Base-by-base conservation (phyloP, 2,888 invertebrate genomes). In the Sylvicola cinctus region DNA sequence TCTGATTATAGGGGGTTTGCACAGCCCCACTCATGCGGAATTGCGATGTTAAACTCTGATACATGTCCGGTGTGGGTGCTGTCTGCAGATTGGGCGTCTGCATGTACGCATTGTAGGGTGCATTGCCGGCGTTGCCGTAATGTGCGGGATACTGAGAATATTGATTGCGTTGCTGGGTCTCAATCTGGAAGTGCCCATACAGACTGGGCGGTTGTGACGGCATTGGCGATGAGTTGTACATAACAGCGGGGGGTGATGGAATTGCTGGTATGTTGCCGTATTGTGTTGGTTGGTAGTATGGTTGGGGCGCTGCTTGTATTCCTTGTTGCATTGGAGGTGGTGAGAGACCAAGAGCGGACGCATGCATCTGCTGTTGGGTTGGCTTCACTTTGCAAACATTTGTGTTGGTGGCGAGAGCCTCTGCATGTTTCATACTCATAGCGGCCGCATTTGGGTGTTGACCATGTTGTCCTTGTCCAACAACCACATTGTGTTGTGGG, bases 341-440 rank as follows among this genome's bases (percentile, higher is more conserved):
- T 11, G 70, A 69, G 11, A 67, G 51, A 14, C 56, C 63, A 45
- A 65, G 53, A 2, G 50, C 45, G 5, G 47, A 45, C 41, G 50
- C 50, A 45, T 55, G 55, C 42, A 47, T 44, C 44, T 83, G 69
- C 57, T 84, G 87, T 54, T 87, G 84, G 4, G 70, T 71, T 36
- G 83, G 83, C 57, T 84, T 83, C 46, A 83, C 83, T 65, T 78
- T 78, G 59, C 78, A 78, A 37, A 78, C 77, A 54, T 81, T 73
- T 37, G 74, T 71, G 31, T 69, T 65, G 42, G 65, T 60, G 11
- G 68, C 64, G 33, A 67, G 64, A 2, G 60, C 56, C 39, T 65
- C 64, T 1, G 40, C 42, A 14, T 13, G n/a, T 13, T 28, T 28
- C 28, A 28, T 5, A 6, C 14, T 28, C 28, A 28, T 28, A n/a